These are phyloP conservation scores for Coleophora flavipennella DNA, from an alignment of 2,888 invertebrate species.

Conservation along the genomic window DNA sequence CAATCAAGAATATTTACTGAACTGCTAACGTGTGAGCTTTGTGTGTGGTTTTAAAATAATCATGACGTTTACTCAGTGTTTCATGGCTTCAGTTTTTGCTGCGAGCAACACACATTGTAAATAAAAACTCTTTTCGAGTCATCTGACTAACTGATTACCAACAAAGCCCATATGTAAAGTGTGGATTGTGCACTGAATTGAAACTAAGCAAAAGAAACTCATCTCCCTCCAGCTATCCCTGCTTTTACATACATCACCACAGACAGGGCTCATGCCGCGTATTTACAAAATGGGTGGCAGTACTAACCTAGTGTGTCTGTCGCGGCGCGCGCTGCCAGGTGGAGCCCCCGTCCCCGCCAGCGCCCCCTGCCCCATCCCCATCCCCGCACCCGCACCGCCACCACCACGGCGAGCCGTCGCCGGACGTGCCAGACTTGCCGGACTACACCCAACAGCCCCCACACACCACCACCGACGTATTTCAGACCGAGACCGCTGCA, in stretches of 20 bases:
- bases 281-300: constrained; percentile 36
- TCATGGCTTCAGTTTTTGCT: no score
- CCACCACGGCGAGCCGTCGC: constrained; percentile 52
- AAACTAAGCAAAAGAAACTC: constrained; percentile 2
- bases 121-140: background rate
- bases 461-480: constrained; percentile 59
- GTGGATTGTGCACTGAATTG: no score
- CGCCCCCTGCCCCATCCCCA: constrained; percentile 39
- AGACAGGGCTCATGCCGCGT: constrained; percentile 34
- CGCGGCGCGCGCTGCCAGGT: constrained; percentile 55
- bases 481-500: constrained; percentile 55
- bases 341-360: constrained; percentile 28
- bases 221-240: background rate
- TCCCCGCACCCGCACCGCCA: constrained; percentile 58
- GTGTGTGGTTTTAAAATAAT: constrained; percentile 44
- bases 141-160: no score
- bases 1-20: no score
- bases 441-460: constrained; percentile 28
- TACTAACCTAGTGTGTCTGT: constrained; percentile 62
- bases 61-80: no score
- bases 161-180: background rate
- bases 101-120: no score
- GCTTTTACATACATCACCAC: constrained; percentile 32
- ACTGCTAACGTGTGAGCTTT: constrained; percentile 31
- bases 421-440: constrained; percentile 1